These are phyloP conservation scores for Dysidea cf. avara DNA, from an alignment of 37 sponge, comb jelly and placozoan species.

Conservation along the genomic window DNA sequence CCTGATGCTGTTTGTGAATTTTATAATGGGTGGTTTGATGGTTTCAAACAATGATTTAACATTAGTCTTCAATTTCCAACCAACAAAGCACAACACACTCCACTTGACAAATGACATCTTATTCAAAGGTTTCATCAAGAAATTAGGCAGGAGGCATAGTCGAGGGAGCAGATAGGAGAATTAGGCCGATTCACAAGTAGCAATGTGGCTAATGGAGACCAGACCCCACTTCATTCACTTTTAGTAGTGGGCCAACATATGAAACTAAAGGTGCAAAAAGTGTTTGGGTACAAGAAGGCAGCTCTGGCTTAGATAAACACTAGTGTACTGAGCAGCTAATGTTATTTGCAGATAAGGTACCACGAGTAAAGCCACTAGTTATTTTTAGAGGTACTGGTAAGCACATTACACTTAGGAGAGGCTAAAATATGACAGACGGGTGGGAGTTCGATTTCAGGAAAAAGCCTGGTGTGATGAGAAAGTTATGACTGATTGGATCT, in stretches of 20 bases:
- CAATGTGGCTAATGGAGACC: slow-evolving; percentile 15
- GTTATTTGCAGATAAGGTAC: slow-evolving; percentile 49
- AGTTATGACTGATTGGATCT: slow-evolving; percentile 20
- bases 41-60: slow-evolving; percentile 1
- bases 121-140: slow-evolving; percentile 40
- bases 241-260: slow-evolving; percentile 35
- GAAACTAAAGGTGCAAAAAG: slow-evolving; percentile 9
- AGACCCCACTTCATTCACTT: slow-evolving; percentile 43
- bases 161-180: not conserved
- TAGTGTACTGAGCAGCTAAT: slow-evolving; percentile 46
- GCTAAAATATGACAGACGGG: slow-evolving; percentile 27
- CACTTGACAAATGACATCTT: slow-evolving; percentile 16
- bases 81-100: slow-evolving; percentile 19
- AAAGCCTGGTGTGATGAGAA: slow-evolving; percentile 53
- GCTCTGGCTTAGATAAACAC: slow-evolving; percentile 39
- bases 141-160: slow-evolving; percentile 7
- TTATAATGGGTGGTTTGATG: slow-evolving; percentile 17
- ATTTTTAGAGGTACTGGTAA: slow-evolving; percentile 38
- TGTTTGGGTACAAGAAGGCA: slow-evolving; percentile 42
- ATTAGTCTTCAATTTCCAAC: slow-evolving; percentile 16
- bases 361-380: slow-evolving; percentile 37
- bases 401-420: slow-evolving; percentile 14
- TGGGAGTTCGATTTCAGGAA: slow-evolving; percentile 23
- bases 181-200: slow-evolving; percentile 6
- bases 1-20: slow-evolving; percentile 36